Conservation (phyloP, 2,888 invertebrate genomes). For the Nasonovia ribisnigri region DNA sequence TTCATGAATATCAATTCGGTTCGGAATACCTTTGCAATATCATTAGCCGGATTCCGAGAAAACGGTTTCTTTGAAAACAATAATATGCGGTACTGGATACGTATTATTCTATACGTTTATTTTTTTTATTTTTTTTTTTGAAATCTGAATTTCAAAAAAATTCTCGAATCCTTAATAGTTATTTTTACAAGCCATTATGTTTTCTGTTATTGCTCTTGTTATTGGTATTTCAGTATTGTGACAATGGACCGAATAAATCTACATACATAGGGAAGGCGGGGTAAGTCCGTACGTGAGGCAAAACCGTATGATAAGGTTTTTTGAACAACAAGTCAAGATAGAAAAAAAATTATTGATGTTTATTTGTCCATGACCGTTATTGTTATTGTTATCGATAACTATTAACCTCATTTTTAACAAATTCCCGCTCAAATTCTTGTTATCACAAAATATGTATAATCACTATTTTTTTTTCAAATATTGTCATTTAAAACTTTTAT, state of each 20-base stretch:
- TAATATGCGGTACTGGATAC: not conserved
- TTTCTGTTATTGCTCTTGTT: not conserved
- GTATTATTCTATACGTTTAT: slow-evolving; percentile 22
- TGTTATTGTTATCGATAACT: too few species aligned
- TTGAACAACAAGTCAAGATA: too few species aligned
- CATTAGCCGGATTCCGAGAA: slow-evolving; percentile 44
- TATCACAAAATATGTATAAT: too few species aligned
- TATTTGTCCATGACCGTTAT: too few species aligned
- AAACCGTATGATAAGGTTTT: too few species aligned
- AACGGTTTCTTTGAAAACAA: slow-evolving; percentile 30
- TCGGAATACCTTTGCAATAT: slow-evolving; percentile 43
- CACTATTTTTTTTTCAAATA: too few species aligned
- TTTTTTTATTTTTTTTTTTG: not conserved
- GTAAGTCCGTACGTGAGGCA: too few species aligned
- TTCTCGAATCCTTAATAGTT: not conserved
- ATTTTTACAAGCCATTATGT: not conserved
- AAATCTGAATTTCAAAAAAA: slow-evolving; percentile 32
- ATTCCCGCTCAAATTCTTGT: too few species aligned
- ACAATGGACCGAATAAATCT: not conserved
- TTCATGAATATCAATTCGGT: slow-evolving; percentile 45
- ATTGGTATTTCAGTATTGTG: not conserved
- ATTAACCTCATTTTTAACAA: too few species aligned
- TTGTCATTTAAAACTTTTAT: too few species aligned
- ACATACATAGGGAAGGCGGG: too few species aligned
- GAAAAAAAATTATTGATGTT: too few species aligned